Evolutionary conservation across 1,140 invertebrate genomes (phyloP).

Genomic region (Pinna nobilis): DNA sequence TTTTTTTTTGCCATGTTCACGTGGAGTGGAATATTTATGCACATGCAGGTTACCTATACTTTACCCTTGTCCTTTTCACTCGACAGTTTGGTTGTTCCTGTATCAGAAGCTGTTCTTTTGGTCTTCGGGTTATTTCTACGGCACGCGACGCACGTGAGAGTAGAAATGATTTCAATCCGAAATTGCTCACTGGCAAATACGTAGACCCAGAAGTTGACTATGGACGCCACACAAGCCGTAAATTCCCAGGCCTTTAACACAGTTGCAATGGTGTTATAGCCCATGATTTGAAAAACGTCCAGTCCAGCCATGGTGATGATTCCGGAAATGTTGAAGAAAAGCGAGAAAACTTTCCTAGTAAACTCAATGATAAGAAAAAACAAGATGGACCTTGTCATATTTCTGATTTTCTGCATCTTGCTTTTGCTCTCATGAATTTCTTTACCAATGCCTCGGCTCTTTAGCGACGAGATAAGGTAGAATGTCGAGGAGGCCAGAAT

Average conservation of each 20-base stretch:
- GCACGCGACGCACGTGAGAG: background rate
- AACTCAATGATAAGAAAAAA: constrained; percentile 1
- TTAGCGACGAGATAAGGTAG: constrained; percentile 4
- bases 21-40: no score
- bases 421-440: constrained; percentile 18
- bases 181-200: constrained; percentile 3
- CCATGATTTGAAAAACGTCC: constrained; percentile 6
- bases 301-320: constrained; percentile 6
- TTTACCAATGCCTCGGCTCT: background rate
- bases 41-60: no score
- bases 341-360: background rate
- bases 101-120: background rate
- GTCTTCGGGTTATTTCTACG: background rate
- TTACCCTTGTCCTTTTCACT: background rate
- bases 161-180: background rate
- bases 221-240: background rate
- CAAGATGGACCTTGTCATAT: constrained; percentile 4
- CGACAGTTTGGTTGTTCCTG: background rate
- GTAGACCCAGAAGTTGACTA: constrained; percentile 8
- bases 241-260: constrained; percentile 7
- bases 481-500: background rate
- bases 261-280: background rate
- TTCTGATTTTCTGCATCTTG: constrained; percentile 1
- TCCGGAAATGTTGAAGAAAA: background rate
- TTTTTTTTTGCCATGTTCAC: no score